A percentile compares a stretch with the other conserved stretches of the same genome.
These are phyloP conservation scores for Escarpia spicata DNA, from an alignment of 2,888 invertebrate species.

Conservation along the genomic window DNA sequence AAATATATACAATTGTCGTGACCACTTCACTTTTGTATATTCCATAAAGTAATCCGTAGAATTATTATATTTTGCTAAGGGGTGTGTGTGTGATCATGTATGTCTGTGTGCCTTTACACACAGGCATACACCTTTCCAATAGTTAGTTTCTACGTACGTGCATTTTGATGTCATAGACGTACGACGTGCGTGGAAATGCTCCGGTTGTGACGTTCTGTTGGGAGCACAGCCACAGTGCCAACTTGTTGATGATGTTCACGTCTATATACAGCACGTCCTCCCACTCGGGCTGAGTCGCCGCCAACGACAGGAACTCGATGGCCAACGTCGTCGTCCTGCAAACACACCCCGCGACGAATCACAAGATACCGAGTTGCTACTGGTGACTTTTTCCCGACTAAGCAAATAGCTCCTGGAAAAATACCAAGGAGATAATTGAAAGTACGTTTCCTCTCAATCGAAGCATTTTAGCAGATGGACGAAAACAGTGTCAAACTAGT, in stretches of 20 bases:
- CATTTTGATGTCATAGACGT: constrained; percentile 40
- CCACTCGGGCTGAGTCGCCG: constrained; percentile 70
- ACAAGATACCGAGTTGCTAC: neutral
- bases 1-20: too few species aligned
- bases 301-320: constrained; percentile 87
- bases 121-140: neutral
- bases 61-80: too few species aligned
- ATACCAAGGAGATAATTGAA: neutral
- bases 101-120: neutral
- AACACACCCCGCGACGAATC: neutral
- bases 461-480: neutral
- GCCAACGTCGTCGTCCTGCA: constrained; percentile 88
- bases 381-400: neutral
- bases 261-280: constrained; percentile 41
- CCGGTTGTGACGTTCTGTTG: constrained; percentile 39
- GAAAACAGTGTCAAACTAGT: neutral
- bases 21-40: too few species aligned
- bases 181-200: constrained; percentile 29
- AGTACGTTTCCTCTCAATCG: neutral
- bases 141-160: constrained; percentile 33
- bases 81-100: too few species aligned
- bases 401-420: neutral
- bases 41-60: too few species aligned
- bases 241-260: constrained; percentile 40
- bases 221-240: constrained; percentile 42